Evolutionary conservation across 2,113 vertebrate species (phyloP).

Genomic region (Cyrtonyx montezumae): DNA sequence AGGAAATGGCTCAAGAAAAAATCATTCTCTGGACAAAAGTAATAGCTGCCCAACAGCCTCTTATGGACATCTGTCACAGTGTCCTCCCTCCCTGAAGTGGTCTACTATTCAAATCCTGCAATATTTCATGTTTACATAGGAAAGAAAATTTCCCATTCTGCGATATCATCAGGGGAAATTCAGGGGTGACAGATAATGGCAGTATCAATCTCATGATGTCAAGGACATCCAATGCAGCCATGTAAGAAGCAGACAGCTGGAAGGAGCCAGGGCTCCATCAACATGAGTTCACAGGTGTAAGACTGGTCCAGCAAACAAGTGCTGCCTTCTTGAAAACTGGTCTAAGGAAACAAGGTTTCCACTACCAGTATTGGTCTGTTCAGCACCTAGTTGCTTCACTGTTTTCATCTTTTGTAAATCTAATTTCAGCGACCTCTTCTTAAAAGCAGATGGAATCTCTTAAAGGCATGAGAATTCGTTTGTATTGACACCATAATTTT

Average conservation of each 20-base stretch:
- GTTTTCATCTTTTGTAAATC: background rate
- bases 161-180: background rate
- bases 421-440: background rate
- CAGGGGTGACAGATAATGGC: background rate
- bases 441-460: background rate
- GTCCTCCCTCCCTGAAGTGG: background rate
- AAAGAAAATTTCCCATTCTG: background rate
- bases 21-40: background rate
- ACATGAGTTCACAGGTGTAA: background rate
- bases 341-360: background rate
- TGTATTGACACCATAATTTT: background rate
- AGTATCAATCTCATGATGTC: background rate
- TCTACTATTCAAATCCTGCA: background rate
- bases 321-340: background rate
- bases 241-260: background rate
- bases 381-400: background rate
- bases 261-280: background rate
- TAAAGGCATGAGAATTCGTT: background rate
- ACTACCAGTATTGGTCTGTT: background rate
- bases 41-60: background rate
- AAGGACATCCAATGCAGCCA: background rate
- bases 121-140: background rate
- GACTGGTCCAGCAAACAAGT: background rate
- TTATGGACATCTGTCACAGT: background rate
- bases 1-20: background rate